Evolutionary conservation across 2,113 vertebrate genomes (phyloP).

Genomic region (Empidonax alnorum): DNA sequence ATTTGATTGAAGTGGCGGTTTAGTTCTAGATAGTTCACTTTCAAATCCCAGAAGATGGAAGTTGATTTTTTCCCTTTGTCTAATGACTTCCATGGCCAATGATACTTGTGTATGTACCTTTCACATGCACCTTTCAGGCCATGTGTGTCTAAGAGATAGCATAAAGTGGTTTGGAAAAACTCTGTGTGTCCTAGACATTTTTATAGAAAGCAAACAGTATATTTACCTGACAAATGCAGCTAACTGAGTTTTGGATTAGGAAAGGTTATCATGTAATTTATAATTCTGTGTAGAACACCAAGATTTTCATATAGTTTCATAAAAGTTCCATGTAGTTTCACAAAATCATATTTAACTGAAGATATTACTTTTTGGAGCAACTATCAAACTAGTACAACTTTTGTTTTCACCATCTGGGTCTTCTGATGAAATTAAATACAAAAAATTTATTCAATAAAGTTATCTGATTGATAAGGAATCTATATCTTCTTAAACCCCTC

Average conservation of each 20-base stretch:
- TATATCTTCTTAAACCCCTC: background rate
- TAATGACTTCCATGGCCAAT: background rate
- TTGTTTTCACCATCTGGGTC: background rate
- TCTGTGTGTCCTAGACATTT: background rate
- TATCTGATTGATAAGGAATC: background rate
- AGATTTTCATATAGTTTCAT: background rate
- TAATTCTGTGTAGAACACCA: background rate
- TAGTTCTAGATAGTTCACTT: background rate
- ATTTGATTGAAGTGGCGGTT: background rate
- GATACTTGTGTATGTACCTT: background rate
- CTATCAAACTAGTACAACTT: background rate
- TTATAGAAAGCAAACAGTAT: background rate
- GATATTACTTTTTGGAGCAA: background rate
- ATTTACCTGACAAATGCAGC: background rate
- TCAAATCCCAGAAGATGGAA: background rate
- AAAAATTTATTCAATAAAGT: background rate
- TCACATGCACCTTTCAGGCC: background rate
- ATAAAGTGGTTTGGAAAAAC: background rate
- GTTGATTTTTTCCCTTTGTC: background rate
- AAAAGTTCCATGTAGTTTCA: background rate
- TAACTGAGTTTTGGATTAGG: background rate
- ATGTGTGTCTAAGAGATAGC: background rate
- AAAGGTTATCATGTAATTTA: background rate
- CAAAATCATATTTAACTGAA: background rate
- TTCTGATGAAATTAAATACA: background rate